Evolutionary conservation across 2,888 invertebrate genomes (phyloP).

Genomic region (Matsumyia berberina): DNA sequence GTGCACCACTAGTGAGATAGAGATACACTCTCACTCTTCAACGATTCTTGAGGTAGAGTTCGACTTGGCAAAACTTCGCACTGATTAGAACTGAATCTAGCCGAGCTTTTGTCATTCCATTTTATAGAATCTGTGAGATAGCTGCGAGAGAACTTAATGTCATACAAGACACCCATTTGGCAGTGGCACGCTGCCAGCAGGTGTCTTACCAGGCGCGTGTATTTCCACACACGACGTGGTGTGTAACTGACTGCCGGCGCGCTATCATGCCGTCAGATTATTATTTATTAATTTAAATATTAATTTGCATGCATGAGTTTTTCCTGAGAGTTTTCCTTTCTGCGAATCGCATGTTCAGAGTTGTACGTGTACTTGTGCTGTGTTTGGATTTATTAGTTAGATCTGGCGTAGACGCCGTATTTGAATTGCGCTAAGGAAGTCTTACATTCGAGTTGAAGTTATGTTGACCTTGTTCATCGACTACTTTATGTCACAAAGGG

Average conservation of each 20-base stretch:
- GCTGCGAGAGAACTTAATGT: conserved; percentile 41
- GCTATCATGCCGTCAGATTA: conserved; percentile 19
- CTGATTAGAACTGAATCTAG: conserved; percentile 67
- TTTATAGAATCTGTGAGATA: conserved; percentile 62
- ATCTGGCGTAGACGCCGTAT: not conserved
- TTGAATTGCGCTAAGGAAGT: no score
- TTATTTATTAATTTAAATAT: conserved; percentile 59
- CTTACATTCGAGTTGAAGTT: no score
- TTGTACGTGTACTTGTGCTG: not conserved
- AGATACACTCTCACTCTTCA: conserved; percentile 20
- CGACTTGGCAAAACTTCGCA: conserved; percentile 59
- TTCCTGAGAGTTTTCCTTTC: conserved; percentile 20
- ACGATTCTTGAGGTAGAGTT: conserved; percentile 24
- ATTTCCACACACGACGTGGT: not conserved
- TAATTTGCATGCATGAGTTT: conserved; percentile 31
- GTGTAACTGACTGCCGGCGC: not conserved
- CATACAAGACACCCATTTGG: conserved; percentile 12
- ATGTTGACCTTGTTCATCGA: no score
- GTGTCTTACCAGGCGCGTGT: conserved; percentile 10
- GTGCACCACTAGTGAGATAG: not conserved
- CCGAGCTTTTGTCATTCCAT: conserved; percentile 57
- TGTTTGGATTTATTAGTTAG: conserved; percentile 35
- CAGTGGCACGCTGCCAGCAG: conserved; percentile 37
- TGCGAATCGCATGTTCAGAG: conserved; percentile 20
- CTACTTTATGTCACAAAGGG: no score